Conservation (phyloP, 2,113 vertebrate species). For the Eulemur macaco region DNA sequence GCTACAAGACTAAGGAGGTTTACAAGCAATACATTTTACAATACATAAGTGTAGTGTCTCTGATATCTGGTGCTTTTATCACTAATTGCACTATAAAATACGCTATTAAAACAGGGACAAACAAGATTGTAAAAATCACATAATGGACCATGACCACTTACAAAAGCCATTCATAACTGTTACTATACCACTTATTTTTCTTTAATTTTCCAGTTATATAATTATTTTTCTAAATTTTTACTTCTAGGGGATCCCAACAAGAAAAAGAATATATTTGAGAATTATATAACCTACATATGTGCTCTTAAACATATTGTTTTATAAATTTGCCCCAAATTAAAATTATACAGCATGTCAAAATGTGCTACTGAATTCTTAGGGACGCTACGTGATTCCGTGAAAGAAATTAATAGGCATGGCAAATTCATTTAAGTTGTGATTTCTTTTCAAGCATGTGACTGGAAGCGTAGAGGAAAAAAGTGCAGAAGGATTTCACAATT, state of each 20-base stretch:
- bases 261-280: slow-evolving; percentile 8
- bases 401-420: neutral
- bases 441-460: neutral
- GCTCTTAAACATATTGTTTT: neutral
- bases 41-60: slow-evolving; percentile 70
- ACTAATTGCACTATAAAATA: slow-evolving; percentile 80
- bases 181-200: slow-evolving; percentile 45
- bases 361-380: neutral
- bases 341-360: neutral
- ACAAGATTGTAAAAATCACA: slow-evolving; percentile 75
- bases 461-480: neutral
- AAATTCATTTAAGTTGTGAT: neutral
- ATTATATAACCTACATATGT: neutral
- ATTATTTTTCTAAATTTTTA: slow-evolving; percentile 41
- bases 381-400: neutral
- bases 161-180: slow-evolving; percentile 63
- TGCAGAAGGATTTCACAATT: neutral
- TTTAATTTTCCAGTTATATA: slow-evolving; percentile 39
- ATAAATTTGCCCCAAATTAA: neutral
- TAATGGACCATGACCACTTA: slow-evolving; percentile 69
- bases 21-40: slow-evolving; percentile 74
- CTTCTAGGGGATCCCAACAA: neutral
- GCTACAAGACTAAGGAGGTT: slow-evolving; percentile 62
- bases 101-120: slow-evolving; percentile 79
- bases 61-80: slow-evolving; percentile 77